Evolutionary conservation across 2,888 invertebrate genomes (phyloP), one percentile per base, ranked within the genome.

Genomic region (Andrena camellia): DNA sequence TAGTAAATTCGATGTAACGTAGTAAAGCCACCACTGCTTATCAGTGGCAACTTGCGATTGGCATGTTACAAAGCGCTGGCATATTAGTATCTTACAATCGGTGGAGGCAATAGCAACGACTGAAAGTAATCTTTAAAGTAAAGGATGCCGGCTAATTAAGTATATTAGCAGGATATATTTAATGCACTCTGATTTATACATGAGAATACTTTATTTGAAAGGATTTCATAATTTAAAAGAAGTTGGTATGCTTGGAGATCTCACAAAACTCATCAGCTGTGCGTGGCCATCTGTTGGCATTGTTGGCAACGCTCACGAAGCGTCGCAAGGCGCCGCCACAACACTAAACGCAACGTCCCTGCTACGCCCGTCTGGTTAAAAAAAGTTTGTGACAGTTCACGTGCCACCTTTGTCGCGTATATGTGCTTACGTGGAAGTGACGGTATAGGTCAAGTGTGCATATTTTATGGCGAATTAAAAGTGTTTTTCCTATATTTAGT

Each of bases 401-500:
- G 20, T 63, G 33, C 10, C 20, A 26, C 35, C 50, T 75, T 35
- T 60, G n/a, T 20, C 29, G 35, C 50, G 26, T 26, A 26, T 33
- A 60, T 48, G 62, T 76, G 81, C 71, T 63, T 84, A 84, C 80
- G 82, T 86, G 84, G 80, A 84, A 33, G 48, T 59, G 72, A 20
- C 57, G 7, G 13, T 64, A 31, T 42, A 71, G 48, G 73, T 57
- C 52, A 54, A 59, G n/a, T 20, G n/a, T 52, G 52, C 35, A 33
- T 64, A 67, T 33, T 35, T n/a, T 60, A 64, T 66, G 66, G 54
- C 50, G 29, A 66, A 69, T 63, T 52, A n/a, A 70, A 79, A 69
- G 77, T 69, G 71, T 54, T 64, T 60, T 52, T 67, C 54, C 20
- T 23, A 63, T 52, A 59, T 23, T 70, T 70, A 54, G 70, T 79